These are phyloP conservation scores for Neosilurus hyrtlii DNA, from an alignment of 2,797 vertebrate species.

Conservation along the genomic window DNA sequence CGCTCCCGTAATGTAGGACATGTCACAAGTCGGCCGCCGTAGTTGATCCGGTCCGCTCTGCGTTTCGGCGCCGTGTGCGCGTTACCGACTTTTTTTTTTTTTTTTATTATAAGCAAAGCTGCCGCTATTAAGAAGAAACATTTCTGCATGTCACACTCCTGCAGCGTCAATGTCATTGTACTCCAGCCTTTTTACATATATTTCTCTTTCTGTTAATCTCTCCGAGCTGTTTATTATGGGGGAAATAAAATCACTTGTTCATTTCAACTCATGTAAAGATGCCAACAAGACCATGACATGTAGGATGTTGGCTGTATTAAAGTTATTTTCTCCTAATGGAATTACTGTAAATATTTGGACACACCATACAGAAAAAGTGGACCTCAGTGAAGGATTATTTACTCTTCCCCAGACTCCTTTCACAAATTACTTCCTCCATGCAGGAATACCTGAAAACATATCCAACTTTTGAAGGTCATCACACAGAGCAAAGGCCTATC, in stretches of 20 bases:
- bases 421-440: neutral
- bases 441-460: slow-evolving; percentile 2
- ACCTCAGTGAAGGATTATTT: slow-evolving; percentile 5
- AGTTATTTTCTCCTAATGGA: slow-evolving; percentile 2
- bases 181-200: neutral
- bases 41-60: slow-evolving; percentile 22
- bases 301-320: neutral
- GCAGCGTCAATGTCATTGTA: neutral
- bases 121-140: neutral
- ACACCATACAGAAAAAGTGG: neutral
- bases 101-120: no score
- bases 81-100: neutral
- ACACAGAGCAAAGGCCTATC: neutral
- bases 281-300: neutral
- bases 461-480: slow-evolving; percentile 35
- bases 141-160: neutral
- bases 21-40: slow-evolving; percentile 35
- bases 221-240: neutral
- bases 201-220: neutral
- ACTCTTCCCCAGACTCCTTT: neutral
- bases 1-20: neutral
- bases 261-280: slow-evolving; percentile 1
- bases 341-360: slow-evolving; percentile 7
- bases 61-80: neutral
- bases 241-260: neutral